Base-by-base conservation (phyloP, 2,113 vertebrate species). In the Lanius collurio region DNA sequence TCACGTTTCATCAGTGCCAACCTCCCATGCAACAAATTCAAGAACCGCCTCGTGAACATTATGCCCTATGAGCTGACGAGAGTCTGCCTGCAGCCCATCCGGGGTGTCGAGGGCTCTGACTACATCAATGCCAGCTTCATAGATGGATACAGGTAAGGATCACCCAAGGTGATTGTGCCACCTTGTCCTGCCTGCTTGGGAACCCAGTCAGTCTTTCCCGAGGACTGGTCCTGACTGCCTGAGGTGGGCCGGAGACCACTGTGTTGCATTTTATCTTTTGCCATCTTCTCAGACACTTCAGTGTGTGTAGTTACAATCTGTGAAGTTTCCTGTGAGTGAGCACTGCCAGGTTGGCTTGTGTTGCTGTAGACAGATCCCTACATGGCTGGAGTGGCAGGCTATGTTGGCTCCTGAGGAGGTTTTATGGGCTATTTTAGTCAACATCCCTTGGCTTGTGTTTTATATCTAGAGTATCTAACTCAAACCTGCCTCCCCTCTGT, bases 121-220 rank as follows among this genome's bases (percentile, higher is more conserved):
- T 99, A 99, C 97, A 99, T 99, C 98, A 99, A 99, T 7, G 99
- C 98, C 98, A 99, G 99, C 97, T 99, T 99, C 97, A 98, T 99
- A 56, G 99, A 99, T 33, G 99, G 99, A 75, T 99, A 99, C 95
- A 99, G 99, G 99, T 99, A 86, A 96, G 98, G 49, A 49, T 62
- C 59, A n/a, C 67, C 33, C n/a, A 5, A 52, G 41, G 12, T 44
- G 7, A 17, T 30, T 70, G 33, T 15, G 14, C 50, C 71, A 71
- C 11, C 18, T 62, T 65, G 31, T 83, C 3, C 5, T 84, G 57
- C 26, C 59, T 76, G 37, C 64, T 89, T 59, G n/a, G 68, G 17
- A 90, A 47, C 22, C 20, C 15, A 37, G 35, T 24, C 47, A 90
- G 18, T 47, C 18, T 90, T 93, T 80, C 37, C 62, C 21, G 4